Percentiles rank a stretch among this genome's conserved stretches.
Conservation (phyloP, 2,113 vertebrate genomes). For the Archocentrus centrarchus region DNA sequence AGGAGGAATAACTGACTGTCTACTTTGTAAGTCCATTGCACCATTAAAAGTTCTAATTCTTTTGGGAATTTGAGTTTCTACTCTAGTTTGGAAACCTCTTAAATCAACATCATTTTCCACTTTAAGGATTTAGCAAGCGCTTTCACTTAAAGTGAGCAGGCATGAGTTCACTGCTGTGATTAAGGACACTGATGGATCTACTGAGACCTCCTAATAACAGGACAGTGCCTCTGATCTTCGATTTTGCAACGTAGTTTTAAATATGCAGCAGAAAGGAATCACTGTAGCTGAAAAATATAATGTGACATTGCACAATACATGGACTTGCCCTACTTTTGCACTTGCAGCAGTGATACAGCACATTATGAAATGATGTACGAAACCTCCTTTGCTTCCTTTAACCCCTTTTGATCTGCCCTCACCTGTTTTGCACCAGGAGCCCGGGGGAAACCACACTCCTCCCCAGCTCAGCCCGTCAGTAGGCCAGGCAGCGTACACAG, state of each 20-base stretch:
- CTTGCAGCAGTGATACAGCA: slow-evolving; percentile 44
- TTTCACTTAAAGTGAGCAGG: background rate
- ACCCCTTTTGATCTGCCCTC: background rate
- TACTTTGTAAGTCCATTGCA: slow-evolving; percentile 8
- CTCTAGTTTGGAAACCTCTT: slow-evolving; percentile 19
- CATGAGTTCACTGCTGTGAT: background rate
- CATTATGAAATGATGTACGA: slow-evolving; percentile 62
- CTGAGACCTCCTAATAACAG: background rate
- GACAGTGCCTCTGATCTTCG: background rate
- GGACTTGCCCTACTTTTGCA: slow-evolving; percentile 45
- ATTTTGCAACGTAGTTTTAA: slow-evolving; percentile 12
- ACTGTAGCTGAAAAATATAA: slow-evolving; percentile 32
- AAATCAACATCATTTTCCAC: slow-evolving; percentile 43
- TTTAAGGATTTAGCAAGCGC: background rate
- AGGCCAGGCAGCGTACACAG: slow-evolving; percentile 94
- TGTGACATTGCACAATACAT: slow-evolving; percentile 23
- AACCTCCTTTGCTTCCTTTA: slow-evolving; percentile 6
- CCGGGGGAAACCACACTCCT: slow-evolving; percentile 96
- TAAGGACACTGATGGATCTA: background rate
- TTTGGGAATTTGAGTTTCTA: slow-evolving; percentile 3
- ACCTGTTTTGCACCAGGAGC: slow-evolving; percentile 83
- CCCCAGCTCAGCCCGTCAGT: slow-evolving; percentile 97
- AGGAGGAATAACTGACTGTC: slow-evolving; percentile 25
- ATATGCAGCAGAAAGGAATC: slow-evolving; percentile 10
- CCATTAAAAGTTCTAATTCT: background rate